Base-by-base conservation (phyloP, 2,113 vertebrate species). In the Oncorhynchus keta region DNA sequence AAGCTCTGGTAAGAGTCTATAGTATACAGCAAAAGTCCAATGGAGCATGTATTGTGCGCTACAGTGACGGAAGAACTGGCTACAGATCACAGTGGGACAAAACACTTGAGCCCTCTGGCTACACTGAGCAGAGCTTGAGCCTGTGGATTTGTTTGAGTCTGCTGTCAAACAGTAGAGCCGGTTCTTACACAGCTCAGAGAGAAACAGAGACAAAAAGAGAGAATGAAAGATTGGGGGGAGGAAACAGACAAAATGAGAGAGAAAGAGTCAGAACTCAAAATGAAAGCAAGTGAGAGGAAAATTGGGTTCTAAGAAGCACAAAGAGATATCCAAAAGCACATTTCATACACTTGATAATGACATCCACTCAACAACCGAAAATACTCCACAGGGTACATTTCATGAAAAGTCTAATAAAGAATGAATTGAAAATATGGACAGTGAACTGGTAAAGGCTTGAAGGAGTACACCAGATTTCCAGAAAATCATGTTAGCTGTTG, bases 121-220 rank as follows among this genome's bases (percentile, higher is more conserved):
- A 76, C 84, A 83, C 83, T 79, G 61, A 78, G 80, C 82, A 79
- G 81, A 86, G 80, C 79, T 5, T 75, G 59, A 83, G 39, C 39
- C 39, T 45, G 39, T 45, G 85, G 87, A 84, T 89, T 86, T 88
- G 83, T 88, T 89, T 84, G 86, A 89, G 82, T 85, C 84, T 82
- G 87, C 84, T 86, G 89, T 88, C 88, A 88, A 87, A 88, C 87
- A 86, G 51, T 75, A 70, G 80, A 84, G 86, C 80, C 77, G 84
- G 77, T 81, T 80, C 81, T 79, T 81, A 76, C 69, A 73, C 81
- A 66, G 86, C 82, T 84, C 85, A 85, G 72, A 51, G 1, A 28
- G 62, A 16, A 24, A 69, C 67, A 30, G 67, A 59, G 61, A 69
- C 67, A 32, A 70, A 39, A 35, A 20, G 59, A 66, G 77, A 67